These are phyloP conservation scores for Hoplodrina ambigua DNA, from an alignment of 2,888 invertebrate species.

Conservation along the genomic window DNA sequence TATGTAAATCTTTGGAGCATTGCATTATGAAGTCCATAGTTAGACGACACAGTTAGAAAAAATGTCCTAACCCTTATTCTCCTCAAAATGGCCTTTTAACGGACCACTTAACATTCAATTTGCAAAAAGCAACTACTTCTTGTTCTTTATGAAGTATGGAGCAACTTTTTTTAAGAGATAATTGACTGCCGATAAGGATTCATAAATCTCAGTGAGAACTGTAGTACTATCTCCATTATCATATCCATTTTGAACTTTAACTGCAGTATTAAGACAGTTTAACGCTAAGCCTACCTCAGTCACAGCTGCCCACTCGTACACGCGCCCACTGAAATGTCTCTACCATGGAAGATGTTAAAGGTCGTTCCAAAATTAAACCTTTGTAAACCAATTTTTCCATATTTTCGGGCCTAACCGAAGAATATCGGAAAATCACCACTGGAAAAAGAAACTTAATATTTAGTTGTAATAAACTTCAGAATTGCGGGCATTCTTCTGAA, in stretches of 20 bases:
- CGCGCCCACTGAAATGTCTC: not conserved
- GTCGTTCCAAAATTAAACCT: constrained; percentile 10
- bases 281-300: not conserved
- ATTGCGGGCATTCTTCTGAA: constrained; percentile 17
- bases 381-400: not conserved
- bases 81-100: too few relatives aligned
- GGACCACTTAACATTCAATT: too few relatives aligned
- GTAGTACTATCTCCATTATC: not conserved
- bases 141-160: too few relatives aligned
- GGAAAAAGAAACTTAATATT: constrained; percentile 7
- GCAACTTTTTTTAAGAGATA: too few relatives aligned
- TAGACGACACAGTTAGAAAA: not conserved
- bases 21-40: not conserved
- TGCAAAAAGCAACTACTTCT: too few relatives aligned
- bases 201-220: not conserved
- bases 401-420: not conserved
- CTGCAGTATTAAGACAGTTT: not conserved
- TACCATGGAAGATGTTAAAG: not conserved
- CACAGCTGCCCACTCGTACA: constrained; percentile 6
- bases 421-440: constrained; percentile 7
- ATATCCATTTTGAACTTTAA: not conserved
- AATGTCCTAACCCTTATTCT: too few relatives aligned
- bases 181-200: not conserved
- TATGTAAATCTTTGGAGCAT: not conserved
- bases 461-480: not conserved